A percentile compares a stretch with the other conserved stretches of the same genome.
phyloP scores from a whole-genome alignment of 2,888 invertebrate genomes.

The Parnassius mnemosyne region DNA sequence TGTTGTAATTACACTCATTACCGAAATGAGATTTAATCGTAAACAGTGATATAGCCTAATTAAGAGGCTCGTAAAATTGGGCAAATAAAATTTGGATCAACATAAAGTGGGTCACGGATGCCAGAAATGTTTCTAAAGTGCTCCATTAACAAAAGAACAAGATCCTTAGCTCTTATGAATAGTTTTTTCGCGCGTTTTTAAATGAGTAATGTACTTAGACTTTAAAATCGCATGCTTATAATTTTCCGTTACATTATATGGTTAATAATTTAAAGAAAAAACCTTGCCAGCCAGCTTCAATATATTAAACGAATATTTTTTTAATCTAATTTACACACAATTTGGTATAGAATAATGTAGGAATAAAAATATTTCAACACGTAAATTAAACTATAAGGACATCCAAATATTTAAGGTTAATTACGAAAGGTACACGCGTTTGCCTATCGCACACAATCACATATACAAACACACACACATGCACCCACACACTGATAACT shows the following conservation, averaged over 20 bases:
- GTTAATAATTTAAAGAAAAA: too few relatives aligned
- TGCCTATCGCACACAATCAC: neutral
- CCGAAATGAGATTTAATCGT: conserved; percentile 26
- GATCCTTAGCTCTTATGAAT: neutral
- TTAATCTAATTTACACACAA: neutral
- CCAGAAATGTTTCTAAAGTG: conserved; percentile 1
- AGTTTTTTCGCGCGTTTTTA: too few relatives aligned
- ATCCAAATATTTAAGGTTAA: neutral
- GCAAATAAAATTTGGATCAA: conserved; percentile 25
- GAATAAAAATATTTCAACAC: neutral
- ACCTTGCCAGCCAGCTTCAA: too few relatives aligned
- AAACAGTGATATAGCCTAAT: conserved; percentile 25
- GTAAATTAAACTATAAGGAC: neutral
- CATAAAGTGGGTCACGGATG: conserved; percentile 22
- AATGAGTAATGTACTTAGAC: too few relatives aligned
- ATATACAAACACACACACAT: neutral
- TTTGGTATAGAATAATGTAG: neutral
- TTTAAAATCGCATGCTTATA: too few relatives aligned
- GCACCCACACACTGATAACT: neutral
- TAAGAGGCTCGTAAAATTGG: conserved; percentile 27
- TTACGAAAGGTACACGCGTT: neutral
- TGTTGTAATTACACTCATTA: conserved; percentile 19
- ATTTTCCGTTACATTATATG: too few relatives aligned
- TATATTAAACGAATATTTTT: too few relatives aligned
- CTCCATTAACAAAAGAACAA: conserved; percentile 2